Percentiles rank a stretch among this genome's conserved stretches.
These are phyloP conservation scores for Nezara viridula DNA, from an alignment of 2,888 invertebrate genomes.

Conservation along the genomic window DNA sequence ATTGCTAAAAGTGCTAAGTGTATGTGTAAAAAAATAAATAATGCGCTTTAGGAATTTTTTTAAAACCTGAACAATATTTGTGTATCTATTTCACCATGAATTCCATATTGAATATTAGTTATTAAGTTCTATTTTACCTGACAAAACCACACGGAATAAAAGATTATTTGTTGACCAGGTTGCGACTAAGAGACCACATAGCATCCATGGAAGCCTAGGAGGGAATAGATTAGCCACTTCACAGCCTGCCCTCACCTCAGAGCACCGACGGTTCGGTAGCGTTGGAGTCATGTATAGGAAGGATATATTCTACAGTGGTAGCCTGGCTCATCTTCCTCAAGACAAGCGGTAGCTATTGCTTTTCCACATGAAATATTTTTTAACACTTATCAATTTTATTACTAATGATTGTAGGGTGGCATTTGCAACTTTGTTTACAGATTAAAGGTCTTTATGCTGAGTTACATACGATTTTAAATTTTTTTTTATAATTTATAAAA, in stretches of 20 bases:
- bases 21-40: no score
- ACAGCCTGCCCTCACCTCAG: constrained; percentile 77
- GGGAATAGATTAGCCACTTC: constrained; percentile 76
- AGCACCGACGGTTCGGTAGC: constrained; percentile 67
- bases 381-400: no score
- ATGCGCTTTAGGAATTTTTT: neutral
- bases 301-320: constrained; percentile 92
- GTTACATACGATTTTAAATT: no score
- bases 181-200: constrained; percentile 65
- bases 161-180: neutral
- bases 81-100: neutral
- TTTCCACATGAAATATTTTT: neutral
- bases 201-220: constrained; percentile 64
- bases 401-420: no score
- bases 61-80: neutral
- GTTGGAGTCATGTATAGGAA: constrained; percentile 84
- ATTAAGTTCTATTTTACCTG: neutral
- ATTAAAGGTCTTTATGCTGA: no score
- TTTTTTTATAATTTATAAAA: no score
- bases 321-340: constrained; percentile 72
- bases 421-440: no score
- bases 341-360: constrained; percentile 64
- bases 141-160: neutral
- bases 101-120: neutral
- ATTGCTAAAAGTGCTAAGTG: neutral